phyloP scores from a whole-genome alignment of 2,797 vertebrate genomes.

The Oreochromis grahami region DNA sequence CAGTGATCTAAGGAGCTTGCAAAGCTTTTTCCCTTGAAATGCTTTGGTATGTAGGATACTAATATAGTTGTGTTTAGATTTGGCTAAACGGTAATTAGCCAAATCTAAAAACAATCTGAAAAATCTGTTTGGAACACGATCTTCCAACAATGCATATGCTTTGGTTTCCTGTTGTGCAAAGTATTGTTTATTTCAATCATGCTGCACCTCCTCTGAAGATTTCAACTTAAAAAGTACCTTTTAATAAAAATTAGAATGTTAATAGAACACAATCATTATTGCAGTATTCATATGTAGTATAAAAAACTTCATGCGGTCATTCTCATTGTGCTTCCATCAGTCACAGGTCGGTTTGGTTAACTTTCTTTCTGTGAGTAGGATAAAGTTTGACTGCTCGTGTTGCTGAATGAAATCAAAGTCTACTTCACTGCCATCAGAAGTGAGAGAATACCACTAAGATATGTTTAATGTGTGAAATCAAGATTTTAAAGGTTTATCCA shows the following conservation, averaged over 20 bases:
- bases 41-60: not conserved
- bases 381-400: not conserved
- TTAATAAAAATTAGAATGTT: not conserved
- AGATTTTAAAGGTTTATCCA: not conserved
- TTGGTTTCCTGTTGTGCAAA: not conserved
- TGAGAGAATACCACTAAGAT: not conserved
- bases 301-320: not conserved
- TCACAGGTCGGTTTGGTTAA: not conserved
- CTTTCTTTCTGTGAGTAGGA: slow-evolving; percentile 2
- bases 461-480: not conserved
- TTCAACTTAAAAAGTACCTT: not conserved
- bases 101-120: not conserved
- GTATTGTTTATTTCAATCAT: not conserved
- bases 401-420: not conserved
- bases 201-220: not conserved
- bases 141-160: not conserved
- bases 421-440: not conserved
- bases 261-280: not conserved
- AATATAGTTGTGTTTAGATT: not conserved
- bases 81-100: not conserved
- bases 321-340: not conserved
- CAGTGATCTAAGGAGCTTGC: not conserved
- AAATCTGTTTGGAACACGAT: not conserved
- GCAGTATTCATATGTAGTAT: not conserved
- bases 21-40: not conserved